Percentiles rank a stretch among this genome's conserved stretches.
Conservation (phyloP, 1,140 invertebrate species). For the Heliconius nattereri region DNA sequence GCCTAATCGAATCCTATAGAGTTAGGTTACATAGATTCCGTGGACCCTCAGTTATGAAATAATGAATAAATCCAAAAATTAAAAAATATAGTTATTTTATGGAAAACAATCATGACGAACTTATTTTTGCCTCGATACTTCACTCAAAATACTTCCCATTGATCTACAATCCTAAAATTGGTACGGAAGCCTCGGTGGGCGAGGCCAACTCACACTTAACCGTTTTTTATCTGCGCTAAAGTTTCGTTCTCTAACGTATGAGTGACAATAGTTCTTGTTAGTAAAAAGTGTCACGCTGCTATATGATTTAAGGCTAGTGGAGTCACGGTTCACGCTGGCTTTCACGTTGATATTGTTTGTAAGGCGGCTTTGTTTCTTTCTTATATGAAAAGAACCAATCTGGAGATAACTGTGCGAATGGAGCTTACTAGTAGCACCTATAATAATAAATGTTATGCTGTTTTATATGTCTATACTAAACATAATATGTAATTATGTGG, state of each 20-base stretch:
- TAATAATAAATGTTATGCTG: not conserved
- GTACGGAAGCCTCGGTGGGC: too few species aligned
- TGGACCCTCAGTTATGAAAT: not conserved
- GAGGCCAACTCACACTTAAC: too few species aligned
- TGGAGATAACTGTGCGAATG: not conserved
- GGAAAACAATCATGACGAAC: too few species aligned
- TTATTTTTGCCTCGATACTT: too few species aligned
- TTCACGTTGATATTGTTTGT: constrained; percentile 31
- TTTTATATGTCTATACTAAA: not conserved
- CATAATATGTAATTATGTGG: too few species aligned
- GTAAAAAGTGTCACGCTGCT: constrained; percentile 37
- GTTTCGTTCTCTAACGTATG: constrained; percentile 27
- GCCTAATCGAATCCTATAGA: too few species aligned
- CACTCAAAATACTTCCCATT: too few species aligned
- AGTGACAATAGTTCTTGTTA: constrained; percentile 36
- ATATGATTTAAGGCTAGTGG: constrained; percentile 37
- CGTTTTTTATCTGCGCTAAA: constrained; percentile 30
- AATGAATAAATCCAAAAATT: too few species aligned
- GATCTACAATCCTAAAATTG: too few species aligned
- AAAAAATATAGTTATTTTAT: too few species aligned
- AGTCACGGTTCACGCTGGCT: constrained; percentile 20
- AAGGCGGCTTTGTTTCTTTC: constrained; percentile 34
- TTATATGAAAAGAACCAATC: constrained; percentile 13
- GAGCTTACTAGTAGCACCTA: not conserved
- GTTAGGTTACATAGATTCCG: too few species aligned